Evolutionary conservation across 2,113 vertebrate genomes (phyloP), one percentile per base, ranked within the genome.

Genomic region (Pygoscelis antarcticus): DNA sequence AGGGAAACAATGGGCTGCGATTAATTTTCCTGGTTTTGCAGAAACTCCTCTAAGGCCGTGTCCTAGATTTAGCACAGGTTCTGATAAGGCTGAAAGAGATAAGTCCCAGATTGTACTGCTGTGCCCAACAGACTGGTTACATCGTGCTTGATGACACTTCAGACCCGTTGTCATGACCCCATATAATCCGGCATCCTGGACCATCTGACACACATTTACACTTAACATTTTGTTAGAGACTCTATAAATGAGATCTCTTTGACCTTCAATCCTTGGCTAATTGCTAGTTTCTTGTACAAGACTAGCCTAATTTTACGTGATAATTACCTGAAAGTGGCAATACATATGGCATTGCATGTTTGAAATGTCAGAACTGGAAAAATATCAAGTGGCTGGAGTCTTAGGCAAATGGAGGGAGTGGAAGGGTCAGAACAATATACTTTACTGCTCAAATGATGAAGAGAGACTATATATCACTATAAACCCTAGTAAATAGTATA

Each of bases 161-260:
- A 97, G 97, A 93, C 97, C 95, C 89, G 57, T 97, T 69, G 92
- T 97, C 90, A 85, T 90, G 97, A 98, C 98, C 98, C 96, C 49
- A 12, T 97, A 98, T 98, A 99, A 99, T 98, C 98, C 98, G 84
- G 98, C 98, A 98, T 97, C 97, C 98, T 97, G 98, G 98, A 98
- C 99, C 99, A 99, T 99, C 99, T 99, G 99, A 99, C 99, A 99
- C 99, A 98, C 98, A 98, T 99, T 99, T 99, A 98, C 99, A 99
- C 99, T 99, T 99, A 98, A 98, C 98, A 98, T 98, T 98, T 98
- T 98, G 98, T 97, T 98, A 98, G 98, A 95, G 97, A 98, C 98
- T 98, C 98, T 92, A 98, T 98, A 98, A 98, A 98, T 97, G 98
- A 98, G 98, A 97, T 98, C 98, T 98, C 97, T 96, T 98, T 98